Evolutionary conservation across 2,113 vertebrate genomes (phyloP), one percentile per base, ranked within the genome.

Genomic region (Ramphastos sulfuratus): DNA sequence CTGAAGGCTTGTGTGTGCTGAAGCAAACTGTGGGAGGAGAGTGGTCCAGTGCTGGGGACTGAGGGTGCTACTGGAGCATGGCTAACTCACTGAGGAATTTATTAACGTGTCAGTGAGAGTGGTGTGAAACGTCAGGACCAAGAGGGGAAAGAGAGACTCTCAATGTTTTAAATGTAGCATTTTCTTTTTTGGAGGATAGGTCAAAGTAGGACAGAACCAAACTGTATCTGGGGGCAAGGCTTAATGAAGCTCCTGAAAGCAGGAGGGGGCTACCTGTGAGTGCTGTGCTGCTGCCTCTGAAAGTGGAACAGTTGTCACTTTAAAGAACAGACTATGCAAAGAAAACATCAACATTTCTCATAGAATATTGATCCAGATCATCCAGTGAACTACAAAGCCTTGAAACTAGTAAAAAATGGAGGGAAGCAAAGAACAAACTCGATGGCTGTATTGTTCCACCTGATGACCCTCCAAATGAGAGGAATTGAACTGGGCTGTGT

Each of bases 281-380:
- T 76, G 71, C 54, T 1, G 3, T 60, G 79, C 75, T 64, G 67
- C 65, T 63, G 46, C 61, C 33, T 76, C 75, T 91, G 60, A 56
- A 87, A 93, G 3, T 85, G 54, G 87, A 87, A 55, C 93, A 86
- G 80, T 77, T 94, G 77, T 86, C 72, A 54, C 73, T 86, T 86
- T 21, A 48, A 37, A 65, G 80, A 84, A 84, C 23, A 50, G 64
- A 77, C 93, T 71, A 93, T 48, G 73, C 76, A 78, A 75, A 67
- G 33, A 72, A 78, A 90, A 50, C 1, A 0, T 82, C 65, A 58
- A 44, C 25, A 39, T 83, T 86, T 90, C 25, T 31, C 48, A 71
- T 60, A 48, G 58, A 56, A 8, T 88, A 44, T 24, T 72, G 73
- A 71, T 90, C 69, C 33, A 25, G 48, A 9, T 58, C 54, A 73